Conservation (phyloP, 2,113 vertebrate species). For the Sialia sialis region DNA sequence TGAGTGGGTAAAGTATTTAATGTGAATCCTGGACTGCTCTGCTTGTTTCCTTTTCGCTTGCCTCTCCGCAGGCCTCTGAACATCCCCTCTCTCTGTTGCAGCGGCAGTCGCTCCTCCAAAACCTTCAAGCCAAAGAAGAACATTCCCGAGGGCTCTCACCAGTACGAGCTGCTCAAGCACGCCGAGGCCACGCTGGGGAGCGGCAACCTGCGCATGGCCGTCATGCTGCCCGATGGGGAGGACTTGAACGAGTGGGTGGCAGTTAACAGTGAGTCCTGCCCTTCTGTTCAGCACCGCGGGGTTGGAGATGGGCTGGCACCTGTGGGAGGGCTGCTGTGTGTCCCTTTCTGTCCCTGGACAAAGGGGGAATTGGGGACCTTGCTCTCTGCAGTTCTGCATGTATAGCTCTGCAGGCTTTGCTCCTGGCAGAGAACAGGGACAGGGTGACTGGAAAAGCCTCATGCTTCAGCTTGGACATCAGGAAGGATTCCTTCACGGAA, state of each 20-base stretch:
- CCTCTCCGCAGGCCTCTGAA: neutral
- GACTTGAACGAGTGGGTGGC: conserved; percentile 85
- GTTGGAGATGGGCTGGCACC: neutral
- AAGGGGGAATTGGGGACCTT: fast-evolving
- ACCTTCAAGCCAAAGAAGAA: conserved; percentile 91
- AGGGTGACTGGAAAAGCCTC: neutral
- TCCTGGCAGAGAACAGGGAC: neutral
- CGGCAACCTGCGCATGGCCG: conserved; percentile 84
- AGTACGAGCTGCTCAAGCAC: conserved; percentile 86
- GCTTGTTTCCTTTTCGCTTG: neutral
- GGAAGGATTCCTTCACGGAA: too few relatives aligned
- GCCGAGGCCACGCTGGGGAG: conserved; percentile 86
- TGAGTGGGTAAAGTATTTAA: neutral
- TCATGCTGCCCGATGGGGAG: conserved; percentile 86
- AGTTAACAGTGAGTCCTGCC: conserved; percentile 82
- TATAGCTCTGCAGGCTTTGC: too few relatives aligned
- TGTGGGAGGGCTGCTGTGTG: neutral
- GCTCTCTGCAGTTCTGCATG: fast-evolving
- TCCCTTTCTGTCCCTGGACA: neutral
- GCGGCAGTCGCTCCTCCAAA: conserved; percentile 85
- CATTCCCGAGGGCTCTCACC: conserved; percentile 86
- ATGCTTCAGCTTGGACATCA: neutral
- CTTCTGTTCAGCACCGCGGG: fast-evolving
- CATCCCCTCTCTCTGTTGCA: conserved; percentile 8
- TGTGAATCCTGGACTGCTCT: fast-evolving